Base-by-base conservation (phyloP, 2,888 invertebrate species). In the Hydrotaea diabolus region DNA sequence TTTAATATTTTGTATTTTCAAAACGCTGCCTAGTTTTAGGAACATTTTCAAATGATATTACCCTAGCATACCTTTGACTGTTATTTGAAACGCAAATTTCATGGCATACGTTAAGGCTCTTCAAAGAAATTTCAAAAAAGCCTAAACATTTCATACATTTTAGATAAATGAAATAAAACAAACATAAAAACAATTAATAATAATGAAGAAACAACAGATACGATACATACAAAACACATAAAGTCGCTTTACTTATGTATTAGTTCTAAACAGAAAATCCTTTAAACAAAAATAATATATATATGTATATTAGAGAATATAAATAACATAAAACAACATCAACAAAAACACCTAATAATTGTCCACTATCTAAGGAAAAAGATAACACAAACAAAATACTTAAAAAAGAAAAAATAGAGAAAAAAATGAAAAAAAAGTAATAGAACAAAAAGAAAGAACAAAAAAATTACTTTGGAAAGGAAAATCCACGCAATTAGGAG, bases 221-320 rank as follows among this genome's bases (percentile, higher is more conserved):
- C 36, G 23, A 26, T 66, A 43, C 15, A 46, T 46, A 81, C 36
- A 21, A n/a, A 36, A 43, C 8, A 55, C 39, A 80, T 74, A 83
- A 83, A 83, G 80, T 80, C 80, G 83, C 83, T 83, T 77, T 75
- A 55, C 15, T 71, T 75, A 36, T 79, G 39, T 74, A 76, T 69
- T 73, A 43, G 39, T 53, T 53, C 55, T 55, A 72, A 57, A 39
- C 55, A 73, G 19, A 73, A 64, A 64, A 43, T 19, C 23, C 46
- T 71, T 72, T 71, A 46, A 64, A 82, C 11, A 82, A 23, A 66
- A 1, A 72, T 64, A n/a, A 55, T 36, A 75, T 46, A 77, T 62
- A 77, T 80, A 80, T 81, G 80, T 81, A 76, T 72, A 80, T 43
- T 80, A 80, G 31, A 69, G 19, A 59, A 77, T 39, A 39, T 13